phyloP scores from a whole-genome alignment of 2,113 vertebrate species.

The Phodopus roborovskii region DNA sequence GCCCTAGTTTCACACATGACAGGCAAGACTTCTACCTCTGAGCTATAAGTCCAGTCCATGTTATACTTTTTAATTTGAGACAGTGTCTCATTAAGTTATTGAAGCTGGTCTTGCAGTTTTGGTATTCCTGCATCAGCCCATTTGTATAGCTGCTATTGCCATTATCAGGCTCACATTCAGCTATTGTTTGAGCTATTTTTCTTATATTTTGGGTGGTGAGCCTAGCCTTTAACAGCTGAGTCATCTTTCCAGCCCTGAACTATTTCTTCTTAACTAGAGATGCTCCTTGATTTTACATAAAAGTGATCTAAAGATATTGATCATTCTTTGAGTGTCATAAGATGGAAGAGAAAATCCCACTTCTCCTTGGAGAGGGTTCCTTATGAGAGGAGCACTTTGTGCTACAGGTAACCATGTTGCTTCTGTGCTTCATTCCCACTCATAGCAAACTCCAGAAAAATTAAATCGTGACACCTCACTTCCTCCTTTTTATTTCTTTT shows the following conservation, averaged over 20 bases:
- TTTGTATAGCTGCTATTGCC: neutral
- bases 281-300: neutral
- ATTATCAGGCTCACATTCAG: too few species aligned
- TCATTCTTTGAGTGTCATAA: neutral
- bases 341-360: neutral
- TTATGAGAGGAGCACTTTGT: fast-evolving
- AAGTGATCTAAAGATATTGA: neutral
- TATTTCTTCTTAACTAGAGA: neutral
- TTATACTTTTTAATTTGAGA: neutral
- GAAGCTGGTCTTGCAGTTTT: neutral
- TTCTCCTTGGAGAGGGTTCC: too few species aligned
- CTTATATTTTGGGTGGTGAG: too few species aligned
- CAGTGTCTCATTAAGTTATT: too few species aligned
- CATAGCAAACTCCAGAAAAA: neutral
- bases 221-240: too few species aligned
- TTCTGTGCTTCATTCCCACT: neutral
- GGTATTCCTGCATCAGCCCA: neutral
- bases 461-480: too few species aligned
- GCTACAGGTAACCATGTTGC: neutral
- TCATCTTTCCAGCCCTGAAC: neutral
- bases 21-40: too few species aligned
- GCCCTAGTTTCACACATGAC: neutral
- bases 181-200: neutral
- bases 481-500: neutral
- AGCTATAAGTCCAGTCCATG: neutral